Percentiles rank a stretch among this genome's conserved stretches.
phyloP scores from a whole-genome alignment of 2,888 invertebrate species.

The Heterodera filipjevi region DNA sequence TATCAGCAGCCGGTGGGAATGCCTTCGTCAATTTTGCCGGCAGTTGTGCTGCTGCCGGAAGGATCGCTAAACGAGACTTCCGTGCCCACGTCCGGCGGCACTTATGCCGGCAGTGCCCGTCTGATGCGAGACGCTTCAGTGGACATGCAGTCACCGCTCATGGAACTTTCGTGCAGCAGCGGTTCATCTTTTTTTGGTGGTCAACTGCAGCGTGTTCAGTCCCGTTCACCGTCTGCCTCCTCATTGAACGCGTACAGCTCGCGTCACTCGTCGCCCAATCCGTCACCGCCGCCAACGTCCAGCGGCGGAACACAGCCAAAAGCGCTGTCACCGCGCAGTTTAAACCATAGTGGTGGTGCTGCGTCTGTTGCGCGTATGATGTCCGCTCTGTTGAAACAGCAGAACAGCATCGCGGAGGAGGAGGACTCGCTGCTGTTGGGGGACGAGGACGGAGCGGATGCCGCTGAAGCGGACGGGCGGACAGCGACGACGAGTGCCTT shows the following conservation, averaged over 20 bases:
- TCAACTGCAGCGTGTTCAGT: background rate
- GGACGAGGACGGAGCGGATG: background rate
- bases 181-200: background rate
- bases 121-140: conserved; percentile 9
- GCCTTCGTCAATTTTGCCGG: background rate
- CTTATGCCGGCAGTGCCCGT: background rate
- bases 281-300: conserved; percentile 19
- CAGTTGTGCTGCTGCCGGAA: conserved; percentile 20
- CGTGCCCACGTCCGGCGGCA: background rate
- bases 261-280: conserved; percentile 26
- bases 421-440: conserved; percentile 17
- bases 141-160: conserved; percentile 20
- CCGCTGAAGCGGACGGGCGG: background rate
- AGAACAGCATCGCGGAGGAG: conserved; percentile 28
- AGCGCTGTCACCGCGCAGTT: background rate
- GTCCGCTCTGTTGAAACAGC: conserved; percentile 23
- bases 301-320: background rate
- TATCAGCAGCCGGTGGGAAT: background rate
- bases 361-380: conserved; percentile 27
- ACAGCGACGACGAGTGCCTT: background rate
- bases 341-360: background rate
- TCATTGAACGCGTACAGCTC: conserved; percentile 19
- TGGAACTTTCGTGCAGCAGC: background rate
- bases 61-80: background rate
- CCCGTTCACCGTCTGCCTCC: conserved; percentile 23